Conservation (phyloP, 2,113 vertebrate genomes). For the Misgurnus anguillicaudatus region DNA sequence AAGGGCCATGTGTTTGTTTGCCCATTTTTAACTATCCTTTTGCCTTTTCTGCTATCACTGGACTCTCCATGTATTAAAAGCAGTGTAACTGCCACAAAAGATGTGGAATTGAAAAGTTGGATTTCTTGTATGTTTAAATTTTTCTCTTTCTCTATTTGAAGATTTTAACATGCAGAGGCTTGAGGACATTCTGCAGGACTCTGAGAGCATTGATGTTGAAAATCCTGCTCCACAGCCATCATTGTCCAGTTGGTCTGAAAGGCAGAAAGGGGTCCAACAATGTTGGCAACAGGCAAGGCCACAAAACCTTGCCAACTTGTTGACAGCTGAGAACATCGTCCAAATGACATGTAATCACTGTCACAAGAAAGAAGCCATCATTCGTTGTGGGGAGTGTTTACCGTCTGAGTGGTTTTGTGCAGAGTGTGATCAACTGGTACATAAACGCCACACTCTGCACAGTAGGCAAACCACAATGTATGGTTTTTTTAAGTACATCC, state of each 20-base stretch:
- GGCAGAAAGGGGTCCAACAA: slow-evolving; percentile 19
- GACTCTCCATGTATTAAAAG: slow-evolving; percentile 1
- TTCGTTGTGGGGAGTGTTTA: not conserved
- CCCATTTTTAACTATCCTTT: not conserved
- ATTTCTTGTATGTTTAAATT: not conserved
- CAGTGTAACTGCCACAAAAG: not conserved
- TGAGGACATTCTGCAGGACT: not conserved
- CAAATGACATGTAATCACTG: not conserved
- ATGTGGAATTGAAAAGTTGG: not conserved
- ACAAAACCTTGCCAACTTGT: slow-evolving; percentile 18
- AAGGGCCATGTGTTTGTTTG: not conserved
- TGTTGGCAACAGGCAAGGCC: slow-evolving; percentile 28
- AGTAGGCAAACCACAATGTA: not conserved
- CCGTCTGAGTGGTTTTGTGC: not conserved
- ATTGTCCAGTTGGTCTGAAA: slow-evolving; percentile 24
- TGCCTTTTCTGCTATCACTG: slow-evolving; percentile 4
- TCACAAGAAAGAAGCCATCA: not conserved
- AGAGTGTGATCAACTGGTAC: not conserved
- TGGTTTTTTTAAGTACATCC: not conserved
- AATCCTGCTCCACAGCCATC: not conserved
- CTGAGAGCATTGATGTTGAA: not conserved
- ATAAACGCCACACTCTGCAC: not conserved
- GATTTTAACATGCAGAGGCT: slow-evolving; percentile 11
- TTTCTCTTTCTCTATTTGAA: slow-evolving; percentile 15
- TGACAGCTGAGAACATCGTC: slow-evolving; percentile 8